Percentiles rank a stretch among this genome's conserved stretches.
phyloP scores from a whole-genome alignment of 2,113 vertebrate genomes.

The Nothoprocta perdicaria region DNA sequence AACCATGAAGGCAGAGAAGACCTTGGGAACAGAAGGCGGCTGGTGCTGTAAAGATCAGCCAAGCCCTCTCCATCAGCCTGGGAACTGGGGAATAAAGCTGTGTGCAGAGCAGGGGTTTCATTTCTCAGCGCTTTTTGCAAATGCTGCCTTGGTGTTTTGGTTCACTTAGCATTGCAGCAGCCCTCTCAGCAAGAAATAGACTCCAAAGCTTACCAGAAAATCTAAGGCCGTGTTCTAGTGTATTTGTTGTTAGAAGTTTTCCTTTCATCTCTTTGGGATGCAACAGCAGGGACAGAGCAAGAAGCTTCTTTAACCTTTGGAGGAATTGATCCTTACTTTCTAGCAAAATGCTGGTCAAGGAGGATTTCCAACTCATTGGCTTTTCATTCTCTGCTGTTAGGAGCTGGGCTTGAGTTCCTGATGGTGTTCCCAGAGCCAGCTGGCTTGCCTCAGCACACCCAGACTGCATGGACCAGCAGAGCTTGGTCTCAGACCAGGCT shows the following conservation, averaged over 20 bases:
- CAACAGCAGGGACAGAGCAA: neutral
- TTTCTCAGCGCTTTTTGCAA: neutral
- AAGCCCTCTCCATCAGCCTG: neutral
- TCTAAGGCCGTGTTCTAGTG: accelerated
- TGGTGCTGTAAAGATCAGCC: slow-evolving; percentile 38
- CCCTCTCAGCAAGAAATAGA: slow-evolving; percentile 15
- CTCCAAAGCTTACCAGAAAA: slow-evolving; percentile 24
- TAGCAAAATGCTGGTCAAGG: neutral
- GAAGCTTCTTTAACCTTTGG: neutral
- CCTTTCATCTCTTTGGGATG: slow-evolving; percentile 41
- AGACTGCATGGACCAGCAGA: neutral
- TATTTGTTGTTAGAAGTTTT: neutral
- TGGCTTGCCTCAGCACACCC: neutral
- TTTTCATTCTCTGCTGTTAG: neutral
- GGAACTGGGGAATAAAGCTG: neutral
- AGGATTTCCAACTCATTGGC: neutral
- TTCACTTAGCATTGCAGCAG: neutral
- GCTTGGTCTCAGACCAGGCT: neutral
- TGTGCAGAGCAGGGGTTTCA: slow-evolving; percentile 14
- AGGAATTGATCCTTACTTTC: neutral
- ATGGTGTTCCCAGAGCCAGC: neutral
- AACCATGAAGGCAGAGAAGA: slow-evolving; percentile 8
- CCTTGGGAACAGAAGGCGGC: slow-evolving; percentile 37
- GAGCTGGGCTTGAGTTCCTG: neutral
- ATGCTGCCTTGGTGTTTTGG: neutral